A percentile compares a stretch with the other conserved stretches of the same genome.
phyloP scores from a whole-genome alignment of 1,140 invertebrate genomes.

The Triops longicaudatus region DNA sequence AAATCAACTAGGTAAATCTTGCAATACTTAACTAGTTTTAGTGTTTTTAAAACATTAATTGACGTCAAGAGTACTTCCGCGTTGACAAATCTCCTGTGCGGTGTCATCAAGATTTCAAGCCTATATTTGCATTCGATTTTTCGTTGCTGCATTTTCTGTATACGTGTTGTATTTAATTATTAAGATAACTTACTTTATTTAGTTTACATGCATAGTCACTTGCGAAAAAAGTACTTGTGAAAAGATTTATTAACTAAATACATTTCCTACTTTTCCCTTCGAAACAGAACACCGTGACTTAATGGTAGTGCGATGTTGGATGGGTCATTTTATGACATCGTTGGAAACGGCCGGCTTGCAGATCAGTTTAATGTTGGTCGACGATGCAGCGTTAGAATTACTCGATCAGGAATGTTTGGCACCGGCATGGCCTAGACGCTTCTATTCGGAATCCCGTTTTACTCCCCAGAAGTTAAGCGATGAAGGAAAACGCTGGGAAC shows the following conservation, averaged over 20 bases:
- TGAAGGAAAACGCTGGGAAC: slow-evolving; percentile 22
- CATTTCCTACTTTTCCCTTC: neutral
- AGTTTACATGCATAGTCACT: neutral
- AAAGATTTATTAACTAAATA: neutral
- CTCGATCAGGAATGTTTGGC: slow-evolving; percentile 52
- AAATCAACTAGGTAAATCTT: slow-evolving; percentile 47
- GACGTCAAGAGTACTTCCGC: neutral
- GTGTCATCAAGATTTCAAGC: too few relatives aligned
- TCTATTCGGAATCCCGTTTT: neutral
- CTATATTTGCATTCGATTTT: too few relatives aligned
- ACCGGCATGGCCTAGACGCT: slow-evolving; percentile 49
- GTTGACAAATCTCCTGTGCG: neutral
- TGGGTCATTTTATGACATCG: slow-evolving; percentile 66
- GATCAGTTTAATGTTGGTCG: slow-evolving; percentile 57
- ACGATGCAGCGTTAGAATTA: slow-evolving; percentile 41
- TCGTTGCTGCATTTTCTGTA: too few relatives aligned
- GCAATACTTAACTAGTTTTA: slow-evolving; percentile 3
- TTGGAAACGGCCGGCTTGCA: slow-evolving; percentile 73
- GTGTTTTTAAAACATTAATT: slow-evolving; percentile 29
- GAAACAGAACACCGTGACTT: slow-evolving; percentile 47
- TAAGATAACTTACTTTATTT: neutral
- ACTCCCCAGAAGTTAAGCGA: slow-evolving; percentile 20
- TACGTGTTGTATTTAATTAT: too few relatives aligned
- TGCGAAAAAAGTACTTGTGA: too few relatives aligned
- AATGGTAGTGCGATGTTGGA: slow-evolving; percentile 52